Base-by-base conservation (phyloP, 2,888 invertebrate genomes). In the Drosophila dives region DNA sequence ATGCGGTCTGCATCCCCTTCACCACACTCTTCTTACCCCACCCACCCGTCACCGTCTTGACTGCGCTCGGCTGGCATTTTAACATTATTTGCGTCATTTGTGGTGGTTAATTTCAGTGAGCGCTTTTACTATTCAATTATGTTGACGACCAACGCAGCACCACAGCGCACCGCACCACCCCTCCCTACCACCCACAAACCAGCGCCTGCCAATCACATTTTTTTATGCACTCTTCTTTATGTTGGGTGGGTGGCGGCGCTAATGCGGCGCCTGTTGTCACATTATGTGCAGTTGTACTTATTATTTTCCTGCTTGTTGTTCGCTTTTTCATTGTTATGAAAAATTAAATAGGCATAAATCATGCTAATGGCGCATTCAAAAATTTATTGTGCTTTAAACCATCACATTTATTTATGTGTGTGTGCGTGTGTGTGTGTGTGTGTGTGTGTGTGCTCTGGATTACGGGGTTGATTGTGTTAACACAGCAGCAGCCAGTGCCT, bases 41-140 rank as follows among this genome's bases (percentile, higher is more conserved):
- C 23, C 3, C 3, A 2, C 36, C 15, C 29, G 29, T 6, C 6
- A 29, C 29, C 6, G 29, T 17, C 55, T 20, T 23, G 49, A 10
- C 49, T 32, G 12, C 49, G 56, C 12, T 15, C 70, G 49, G 49
- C 73, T 58, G 55, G 49, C 80, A 73, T 63, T 86, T 77, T 76
- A 83, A 76, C 86, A 87, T 85, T 87, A 89, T 86, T 89, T 86
- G 81, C 86, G 90, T 86, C 90, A 89, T 89, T 86, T 86, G 86
- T 87, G 87, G 90, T 89, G 89, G 87, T 87, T 87, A 90, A 87
- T 87, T 87, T 84, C 87, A 87, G 85, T 87, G 89, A 64, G 62
- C 85, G 89, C 86, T 88, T 85, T 86, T 89, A 86, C 85, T 86
- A 90, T 88, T 88, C 87, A 89, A 88, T 88, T 90, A 90, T 89